Conservation (phyloP, 2,797 vertebrate species). For the Delichon dasypus region DNA sequence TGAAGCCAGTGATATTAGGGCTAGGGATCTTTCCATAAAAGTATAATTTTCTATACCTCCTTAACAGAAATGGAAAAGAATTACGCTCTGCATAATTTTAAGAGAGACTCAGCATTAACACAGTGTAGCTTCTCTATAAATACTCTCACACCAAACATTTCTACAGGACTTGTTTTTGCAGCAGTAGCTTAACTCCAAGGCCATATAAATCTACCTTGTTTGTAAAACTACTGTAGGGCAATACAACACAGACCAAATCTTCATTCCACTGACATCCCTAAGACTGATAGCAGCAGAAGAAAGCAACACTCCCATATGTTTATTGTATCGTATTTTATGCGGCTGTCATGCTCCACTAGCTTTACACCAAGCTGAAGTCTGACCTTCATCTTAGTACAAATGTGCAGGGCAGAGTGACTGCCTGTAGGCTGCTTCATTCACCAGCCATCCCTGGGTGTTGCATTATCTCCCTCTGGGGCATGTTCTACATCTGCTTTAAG, state of each 20-base stretch:
- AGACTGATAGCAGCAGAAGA: conserved; percentile 24
- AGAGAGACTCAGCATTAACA: neutral
- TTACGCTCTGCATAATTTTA: neutral
- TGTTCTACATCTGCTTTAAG: conserved; percentile 52
- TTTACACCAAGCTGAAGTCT: neutral
- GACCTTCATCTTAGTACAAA: neutral
- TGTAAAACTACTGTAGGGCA: conserved; percentile 52
- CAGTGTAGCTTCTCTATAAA: neutral
- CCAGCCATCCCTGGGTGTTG: conserved; percentile 26
- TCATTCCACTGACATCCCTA: neutral
- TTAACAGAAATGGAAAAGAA: conserved; percentile 10
- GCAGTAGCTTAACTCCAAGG: conserved; percentile 52
- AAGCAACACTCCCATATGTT: conserved; percentile 39
- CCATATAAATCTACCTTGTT: conserved; percentile 48
- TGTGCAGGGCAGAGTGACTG: neutral
- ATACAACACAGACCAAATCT: neutral
- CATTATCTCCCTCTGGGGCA: conserved; percentile 19
- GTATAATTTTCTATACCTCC: neutral
- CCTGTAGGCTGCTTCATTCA: neutral
- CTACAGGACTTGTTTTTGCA: neutral
- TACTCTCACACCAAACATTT: conserved; percentile 8
- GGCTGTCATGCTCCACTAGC: neutral
- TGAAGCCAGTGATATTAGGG: neutral
- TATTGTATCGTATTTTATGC: neutral
- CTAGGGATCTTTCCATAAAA: neutral